Percentiles rank a stretch among this genome's conserved stretches.
These are phyloP conservation scores for Pemphredon lugubris DNA, from an alignment of 2,888 invertebrate species.

Conservation along the genomic window DNA sequence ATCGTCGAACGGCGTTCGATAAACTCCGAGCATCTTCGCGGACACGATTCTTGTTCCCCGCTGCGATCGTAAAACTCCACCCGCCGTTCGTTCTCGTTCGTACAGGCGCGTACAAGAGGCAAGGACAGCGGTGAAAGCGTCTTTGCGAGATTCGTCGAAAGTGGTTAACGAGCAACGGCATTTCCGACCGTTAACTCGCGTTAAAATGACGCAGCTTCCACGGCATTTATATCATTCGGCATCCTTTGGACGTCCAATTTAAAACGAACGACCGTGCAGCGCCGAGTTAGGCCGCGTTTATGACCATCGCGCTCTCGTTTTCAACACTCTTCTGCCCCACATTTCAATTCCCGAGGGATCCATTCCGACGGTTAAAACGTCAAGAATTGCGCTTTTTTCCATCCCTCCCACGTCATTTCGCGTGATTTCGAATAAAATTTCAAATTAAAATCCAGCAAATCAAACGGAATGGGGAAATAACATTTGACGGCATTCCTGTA, in stretches of 20 bases:
- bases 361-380: too few relatives aligned
- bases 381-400: too few relatives aligned
- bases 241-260: slow-evolving; percentile 53
- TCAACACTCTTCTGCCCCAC: too few relatives aligned
- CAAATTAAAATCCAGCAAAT: too few relatives aligned
- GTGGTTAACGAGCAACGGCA: slow-evolving; percentile 55
- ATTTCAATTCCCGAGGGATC: too few relatives aligned
- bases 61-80: slow-evolving; percentile 43
- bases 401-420: too few relatives aligned
- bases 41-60: slow-evolving; percentile 19
- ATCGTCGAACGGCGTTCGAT: slow-evolving; percentile 26
- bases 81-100: slow-evolving; percentile 6
- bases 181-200: slow-evolving; percentile 58
- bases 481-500: too few relatives aligned
- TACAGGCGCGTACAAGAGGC: slow-evolving; percentile 4
- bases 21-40: slow-evolving; percentile 44
- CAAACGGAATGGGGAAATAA: too few relatives aligned
- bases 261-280: slow-evolving; percentile 13
- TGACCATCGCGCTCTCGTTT: not conserved
- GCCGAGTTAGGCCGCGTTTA: slow-evolving; percentile 20
- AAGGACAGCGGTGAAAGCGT: slow-evolving; percentile 3
- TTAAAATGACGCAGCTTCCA: slow-evolving; percentile 46
- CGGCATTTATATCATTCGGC: slow-evolving; percentile 31
- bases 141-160: slow-evolving; percentile 49
- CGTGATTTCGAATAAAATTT: too few relatives aligned